A percentile compares a stretch with the other conserved stretches of the same genome.
These are phyloP conservation scores for Serinus canaria DNA, from an alignment of 2,113 vertebrate genomes.

Conservation along the genomic window DNA sequence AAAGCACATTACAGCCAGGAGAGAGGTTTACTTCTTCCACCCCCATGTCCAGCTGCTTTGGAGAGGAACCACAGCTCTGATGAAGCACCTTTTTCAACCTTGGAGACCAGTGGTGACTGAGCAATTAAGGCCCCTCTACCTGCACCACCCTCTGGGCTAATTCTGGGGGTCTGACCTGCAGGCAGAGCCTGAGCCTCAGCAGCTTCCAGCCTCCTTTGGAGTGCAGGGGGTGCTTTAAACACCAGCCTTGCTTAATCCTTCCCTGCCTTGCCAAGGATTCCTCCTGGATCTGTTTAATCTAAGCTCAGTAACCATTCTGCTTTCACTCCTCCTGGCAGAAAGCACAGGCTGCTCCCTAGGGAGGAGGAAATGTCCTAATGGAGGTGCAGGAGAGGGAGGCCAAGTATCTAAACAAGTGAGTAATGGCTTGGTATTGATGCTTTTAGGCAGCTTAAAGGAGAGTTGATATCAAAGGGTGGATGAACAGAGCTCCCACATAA, in stretches of 20 bases:
- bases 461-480: background rate
- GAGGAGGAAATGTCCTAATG: background rate
- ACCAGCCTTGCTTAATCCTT: background rate
- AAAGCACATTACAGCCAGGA: background rate
- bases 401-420: background rate
- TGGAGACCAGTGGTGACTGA: background rate
- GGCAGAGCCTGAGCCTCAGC: background rate
- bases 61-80: background rate
- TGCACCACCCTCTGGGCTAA: background rate
- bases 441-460: background rate
- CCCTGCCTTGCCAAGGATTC: background rate
- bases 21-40: background rate
- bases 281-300: background rate
- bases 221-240: background rate
- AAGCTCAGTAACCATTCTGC: fast-evolving
- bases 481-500: background rate
- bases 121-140: background rate
- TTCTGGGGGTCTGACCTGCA: background rate
- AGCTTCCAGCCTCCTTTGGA: background rate
- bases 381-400: background rate
- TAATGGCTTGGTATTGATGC: background rate
- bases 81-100: background rate
- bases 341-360: background rate
- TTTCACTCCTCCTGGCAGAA: background rate
- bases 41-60: background rate